Base-by-base conservation (phyloP, 2,113 vertebrate species). In the Turnix velox region DNA sequence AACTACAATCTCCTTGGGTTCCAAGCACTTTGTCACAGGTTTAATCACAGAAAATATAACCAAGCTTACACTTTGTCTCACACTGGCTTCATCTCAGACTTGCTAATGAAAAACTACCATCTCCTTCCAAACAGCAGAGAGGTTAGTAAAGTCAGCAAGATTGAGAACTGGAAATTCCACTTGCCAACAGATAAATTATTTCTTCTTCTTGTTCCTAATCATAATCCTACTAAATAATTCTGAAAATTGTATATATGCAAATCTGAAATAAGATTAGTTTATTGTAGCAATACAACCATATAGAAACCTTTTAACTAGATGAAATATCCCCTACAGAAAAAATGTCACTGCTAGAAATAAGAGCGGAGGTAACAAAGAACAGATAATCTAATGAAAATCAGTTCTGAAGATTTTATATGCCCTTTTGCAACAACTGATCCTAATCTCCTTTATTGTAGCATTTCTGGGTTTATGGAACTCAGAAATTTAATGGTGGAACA, bases 131-230 rank as follows among this genome's bases (percentile, higher is more conserved):
- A 57, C 6, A 57, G 17, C 8, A 84, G 28, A 9, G 13, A 82
- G 22, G 3, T 13, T 65, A 68, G 8, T 45, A 7, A 77, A 91
- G 19, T 49, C n/a, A 67, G 4, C 14, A 61, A 61, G 25, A 12
- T 14, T 45, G 43, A 84, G 52, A 69, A 77, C 0, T 43, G 43
- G 27, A 62, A 87, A 78, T 62, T 31, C 46, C 10, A 40, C 35
- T 78, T 43, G 8, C 8, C 49, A 65, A 2, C 7, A 72, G 18
- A n/a, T 45, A 8, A 19, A 17, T 67, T 11, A 24, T 63, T 75
- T 63, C 49, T 59, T 15, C 2, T 11, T 62, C 87, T 57, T 78
- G 25, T 2, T 22, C 27, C 11, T 42, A 30, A 0, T 1, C 0
- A 22, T 35, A 22, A 48, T 18, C 17, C 45, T 52, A 54, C 5